phyloP scores from a whole-genome alignment of 2,113 vertebrate genomes.

The Caloenas nicobarica region DNA sequence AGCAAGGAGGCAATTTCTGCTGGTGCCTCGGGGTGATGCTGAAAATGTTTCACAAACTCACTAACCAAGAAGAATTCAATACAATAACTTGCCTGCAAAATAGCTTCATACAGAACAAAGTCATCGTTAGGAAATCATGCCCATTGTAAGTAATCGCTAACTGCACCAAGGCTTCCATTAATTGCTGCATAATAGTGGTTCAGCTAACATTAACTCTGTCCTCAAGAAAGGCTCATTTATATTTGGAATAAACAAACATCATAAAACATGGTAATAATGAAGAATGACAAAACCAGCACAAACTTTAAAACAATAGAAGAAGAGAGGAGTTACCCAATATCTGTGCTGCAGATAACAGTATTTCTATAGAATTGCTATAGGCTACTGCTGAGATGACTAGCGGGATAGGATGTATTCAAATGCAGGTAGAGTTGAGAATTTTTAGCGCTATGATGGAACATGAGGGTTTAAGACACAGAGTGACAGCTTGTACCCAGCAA shows the following conservation, averaged over 20 bases:
- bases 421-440: neutral
- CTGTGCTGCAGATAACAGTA: accelerated
- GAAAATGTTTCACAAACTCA: neutral
- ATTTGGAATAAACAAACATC: neutral
- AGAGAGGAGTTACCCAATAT: neutral
- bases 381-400: accelerated
- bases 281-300: neutral
- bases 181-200: neutral
- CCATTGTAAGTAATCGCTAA: neutral
- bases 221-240: neutral
- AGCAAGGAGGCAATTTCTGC: neutral
- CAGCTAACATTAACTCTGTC: neutral
- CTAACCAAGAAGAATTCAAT: neutral
- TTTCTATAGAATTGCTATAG: neutral
- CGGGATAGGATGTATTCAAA: neutral
- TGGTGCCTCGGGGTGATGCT: neutral
- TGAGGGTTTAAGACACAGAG: neutral
- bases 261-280: neutral
- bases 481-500: neutral
- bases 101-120: neutral
- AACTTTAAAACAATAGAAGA: neutral
- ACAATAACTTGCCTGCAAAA: conserved; percentile 4
- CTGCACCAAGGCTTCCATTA: neutral
- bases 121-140: neutral
- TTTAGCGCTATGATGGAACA: neutral